Percentiles rank a stretch among this genome's conserved stretches.
Conservation (phyloP, 2,888 invertebrate species). For the Ptychoptera contaminata region DNA sequence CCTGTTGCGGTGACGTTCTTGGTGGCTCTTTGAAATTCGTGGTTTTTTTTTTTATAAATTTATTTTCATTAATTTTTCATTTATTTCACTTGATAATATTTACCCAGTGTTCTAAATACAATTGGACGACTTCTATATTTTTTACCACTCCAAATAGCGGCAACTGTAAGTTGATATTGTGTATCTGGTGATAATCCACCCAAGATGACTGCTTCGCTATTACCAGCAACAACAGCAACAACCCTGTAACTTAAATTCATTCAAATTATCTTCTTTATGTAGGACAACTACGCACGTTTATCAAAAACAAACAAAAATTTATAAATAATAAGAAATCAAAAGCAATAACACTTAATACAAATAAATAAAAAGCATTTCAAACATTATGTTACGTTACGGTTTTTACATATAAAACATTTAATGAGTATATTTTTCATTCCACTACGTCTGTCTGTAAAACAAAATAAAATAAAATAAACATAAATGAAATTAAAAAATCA, state of each 20-base stretch:
- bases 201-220: conserved; percentile 71
- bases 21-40: conserved; percentile 43
- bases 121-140: conserved; percentile 74
- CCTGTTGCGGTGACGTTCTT: conserved; percentile 54
- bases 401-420: not conserved
- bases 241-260: conserved; percentile 81
- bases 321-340: not conserved
- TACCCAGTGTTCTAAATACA: conserved; percentile 79
- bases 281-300: conserved; percentile 4
- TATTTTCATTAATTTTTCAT: no score
- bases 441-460: no score
- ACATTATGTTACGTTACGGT: not conserved
- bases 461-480: no score
- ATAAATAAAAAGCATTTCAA: not conserved
- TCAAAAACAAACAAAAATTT: conserved; percentile 1
- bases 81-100: no score
- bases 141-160: conserved; percentile 67
- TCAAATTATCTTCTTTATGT: conserved; percentile 31
- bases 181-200: conserved; percentile 71
- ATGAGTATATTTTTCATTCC: not conserved
- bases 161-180: conserved; percentile 75
- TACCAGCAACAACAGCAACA: conserved; percentile 79
- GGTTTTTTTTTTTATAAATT: conserved; percentile 7
- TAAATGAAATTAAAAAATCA: no score
- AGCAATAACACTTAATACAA: not conserved